A percentile compares a stretch with the other conserved stretches of the same genome.
Evolutionary conservation across 30 jellyfish, hydroid and myxozoan species (phyloP).

Genomic region (Turritopsis rubra): DNA sequence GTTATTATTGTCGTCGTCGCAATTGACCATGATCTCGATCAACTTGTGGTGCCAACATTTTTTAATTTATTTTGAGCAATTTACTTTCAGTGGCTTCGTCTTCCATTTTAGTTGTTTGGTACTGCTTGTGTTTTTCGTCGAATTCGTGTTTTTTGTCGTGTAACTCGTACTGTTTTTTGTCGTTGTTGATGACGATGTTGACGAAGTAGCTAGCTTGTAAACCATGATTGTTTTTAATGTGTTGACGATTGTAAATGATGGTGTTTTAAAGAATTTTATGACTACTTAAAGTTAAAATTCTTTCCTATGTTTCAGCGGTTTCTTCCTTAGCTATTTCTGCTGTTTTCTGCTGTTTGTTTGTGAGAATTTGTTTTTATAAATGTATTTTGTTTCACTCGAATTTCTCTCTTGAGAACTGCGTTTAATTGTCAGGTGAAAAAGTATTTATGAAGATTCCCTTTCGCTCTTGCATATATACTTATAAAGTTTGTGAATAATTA

Average conservation of each 20-base stretch:
- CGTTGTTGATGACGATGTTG: background rate
- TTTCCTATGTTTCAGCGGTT: too few species aligned
- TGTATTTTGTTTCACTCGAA: background rate
- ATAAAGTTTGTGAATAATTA: background rate
- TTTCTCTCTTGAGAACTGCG: background rate
- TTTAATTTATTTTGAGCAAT: background rate
- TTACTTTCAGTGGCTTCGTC: conserved; percentile 1
- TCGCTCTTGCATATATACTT: background rate
- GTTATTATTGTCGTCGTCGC: background rate
- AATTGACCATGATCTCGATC: background rate
- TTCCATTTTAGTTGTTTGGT: conserved; percentile 7
- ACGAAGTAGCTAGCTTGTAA: background rate
- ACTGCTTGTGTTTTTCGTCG: background rate
- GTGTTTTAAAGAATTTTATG: too few species aligned
- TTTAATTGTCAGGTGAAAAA: background rate
- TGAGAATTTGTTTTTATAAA: background rate
- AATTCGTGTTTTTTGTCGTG: background rate
- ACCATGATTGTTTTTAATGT: background rate
- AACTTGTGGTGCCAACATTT: background rate
- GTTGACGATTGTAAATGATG: too few species aligned
- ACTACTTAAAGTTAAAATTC: too few species aligned
- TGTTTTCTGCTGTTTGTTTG: background rate
- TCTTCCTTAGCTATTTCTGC: background rate
- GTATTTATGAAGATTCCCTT: background rate
- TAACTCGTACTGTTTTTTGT: background rate